A percentile compares a stretch with the other conserved stretches of the same genome.
Evolutionary conservation across 2,888 invertebrate genomes (phyloP).

Genomic region (Willowsia nigromaculata): DNA sequence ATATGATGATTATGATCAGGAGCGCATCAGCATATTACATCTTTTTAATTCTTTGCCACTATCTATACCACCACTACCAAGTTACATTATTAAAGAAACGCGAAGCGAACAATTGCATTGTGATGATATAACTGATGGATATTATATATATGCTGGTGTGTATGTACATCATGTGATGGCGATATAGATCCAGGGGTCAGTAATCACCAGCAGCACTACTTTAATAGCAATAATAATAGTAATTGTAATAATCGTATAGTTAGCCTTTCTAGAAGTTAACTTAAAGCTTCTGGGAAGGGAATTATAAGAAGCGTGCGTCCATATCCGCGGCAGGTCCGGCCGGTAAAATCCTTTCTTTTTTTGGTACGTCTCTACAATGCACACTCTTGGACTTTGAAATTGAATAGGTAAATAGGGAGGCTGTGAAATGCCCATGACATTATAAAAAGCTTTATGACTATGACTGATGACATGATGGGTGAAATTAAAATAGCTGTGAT

Average conservation of each 20-base stretch:
- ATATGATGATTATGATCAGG: constrained; percentile 46
- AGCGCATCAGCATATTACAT: constrained; percentile 42
- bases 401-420: no score
- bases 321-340: neutral
- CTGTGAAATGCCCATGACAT: no score
- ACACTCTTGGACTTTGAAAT: neutral
- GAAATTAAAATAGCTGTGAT: neutral
- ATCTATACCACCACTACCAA: constrained; percentile 12
- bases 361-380: neutral
- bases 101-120: constrained; percentile 10
- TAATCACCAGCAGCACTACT: constrained; percentile 45
- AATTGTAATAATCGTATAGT: constrained; percentile 34
- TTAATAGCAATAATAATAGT: constrained; percentile 43
- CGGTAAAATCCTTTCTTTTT: neutral
- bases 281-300: neutral
- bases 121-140: neutral
- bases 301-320: neutral
- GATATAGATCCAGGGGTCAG: constrained; percentile 64
- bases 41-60: constrained; percentile 30
- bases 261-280: neutral
- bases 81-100: neutral
- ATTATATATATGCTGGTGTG: neutral
- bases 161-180: neutral
- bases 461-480: constrained; percentile 35
- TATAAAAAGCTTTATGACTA: no score